Evolutionary conservation across 2,888 invertebrate species (phyloP).

Genomic region (Lasioglossum pauxillum): DNA sequence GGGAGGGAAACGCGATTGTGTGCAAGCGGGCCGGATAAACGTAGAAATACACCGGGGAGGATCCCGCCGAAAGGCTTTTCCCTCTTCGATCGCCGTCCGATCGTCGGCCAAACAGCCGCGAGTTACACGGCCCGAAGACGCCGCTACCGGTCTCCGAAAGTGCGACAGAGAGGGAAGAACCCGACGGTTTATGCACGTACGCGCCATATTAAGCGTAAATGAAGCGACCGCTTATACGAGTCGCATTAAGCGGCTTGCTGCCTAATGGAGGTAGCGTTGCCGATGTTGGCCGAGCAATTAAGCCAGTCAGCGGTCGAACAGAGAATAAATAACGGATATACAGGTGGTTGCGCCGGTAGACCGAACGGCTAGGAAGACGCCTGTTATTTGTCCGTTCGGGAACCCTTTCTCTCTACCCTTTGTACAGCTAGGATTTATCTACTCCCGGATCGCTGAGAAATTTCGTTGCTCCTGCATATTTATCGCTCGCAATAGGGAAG

Average conservation of each 20-base stretch:
- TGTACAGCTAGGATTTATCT: slow-evolving; percentile 31
- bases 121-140: slow-evolving; percentile 56
- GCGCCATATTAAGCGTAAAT: slow-evolving; percentile 67
- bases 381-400: slow-evolving; percentile 46
- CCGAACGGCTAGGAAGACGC: slow-evolving; percentile 38
- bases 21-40: slow-evolving; percentile 50
- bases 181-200: slow-evolving; percentile 58
- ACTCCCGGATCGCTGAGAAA: slow-evolving; percentile 14
- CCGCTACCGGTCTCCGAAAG: slow-evolving; percentile 29
- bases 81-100: slow-evolving; percentile 35
- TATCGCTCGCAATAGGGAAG: neutral
- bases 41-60: slow-evolving; percentile 45
- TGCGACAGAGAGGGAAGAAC: neutral
- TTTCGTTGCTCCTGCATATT: slow-evolving; percentile 38
- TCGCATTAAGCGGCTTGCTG: slow-evolving; percentile 65
- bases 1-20: slow-evolving; percentile 44
- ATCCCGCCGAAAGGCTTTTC: slow-evolving; percentile 50
- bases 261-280: slow-evolving; percentile 75
- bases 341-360: slow-evolving; percentile 68
- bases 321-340: slow-evolving; percentile 77
- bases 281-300: slow-evolving; percentile 78
- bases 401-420: neutral
- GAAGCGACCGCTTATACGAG: slow-evolving; percentile 56
- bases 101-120: slow-evolving; percentile 42
- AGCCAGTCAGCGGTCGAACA: slow-evolving; percentile 73